Base-by-base conservation (phyloP, 2,888 invertebrate species). In the Mesorhabditis belari region DNA sequence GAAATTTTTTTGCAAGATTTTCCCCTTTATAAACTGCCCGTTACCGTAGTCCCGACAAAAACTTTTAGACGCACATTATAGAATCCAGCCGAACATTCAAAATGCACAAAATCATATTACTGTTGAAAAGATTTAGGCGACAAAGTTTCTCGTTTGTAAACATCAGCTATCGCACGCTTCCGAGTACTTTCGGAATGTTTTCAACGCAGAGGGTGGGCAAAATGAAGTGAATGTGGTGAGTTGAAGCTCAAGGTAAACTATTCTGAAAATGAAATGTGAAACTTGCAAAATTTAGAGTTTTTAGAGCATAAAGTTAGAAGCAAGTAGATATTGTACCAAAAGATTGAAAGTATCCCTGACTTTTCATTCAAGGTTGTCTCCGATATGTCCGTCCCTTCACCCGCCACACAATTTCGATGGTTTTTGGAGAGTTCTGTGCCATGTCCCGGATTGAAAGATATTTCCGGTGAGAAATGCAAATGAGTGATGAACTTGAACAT, bases 121-220 rank as follows among this genome's bases (percentile, higher is more conserved):
- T 51, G 58, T 62, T 2, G 29, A 35, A 28, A 6, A 21, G 24
- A 61, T 66, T 49, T 61, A 80, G 77, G 73, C 77, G 17, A 71
- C 76, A 2, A 64, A 74, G n/a, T 80, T 80, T 60, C 66, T 76
- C 50, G 67, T 79, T 5, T 80, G 80, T 63, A 74, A 77, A 21
- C 80, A 80, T 62, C 79, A 80, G 59, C 65, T 80, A 21, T 70
- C 77, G 6, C 79, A 80, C 57, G 77, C 76, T 12, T 74, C 74
- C 25, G 75, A 77, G 25, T 80, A 74, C 55, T 80, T 80, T 64
- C 75, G 75, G 23, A 72, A 76, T 52, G 69, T 77, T 5, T 65
- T 80, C n/a, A 57, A 68, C 17, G 26, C 55, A 6, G 62, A 61
- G 23, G 61, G 63, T 9, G 53, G 62, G 23, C 56, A 57, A 19